Evolutionary conservation across 2,888 invertebrate genomes (phyloP), one percentile per base, ranked within the genome.

Genomic region (Heliothis peltigera): DNA sequence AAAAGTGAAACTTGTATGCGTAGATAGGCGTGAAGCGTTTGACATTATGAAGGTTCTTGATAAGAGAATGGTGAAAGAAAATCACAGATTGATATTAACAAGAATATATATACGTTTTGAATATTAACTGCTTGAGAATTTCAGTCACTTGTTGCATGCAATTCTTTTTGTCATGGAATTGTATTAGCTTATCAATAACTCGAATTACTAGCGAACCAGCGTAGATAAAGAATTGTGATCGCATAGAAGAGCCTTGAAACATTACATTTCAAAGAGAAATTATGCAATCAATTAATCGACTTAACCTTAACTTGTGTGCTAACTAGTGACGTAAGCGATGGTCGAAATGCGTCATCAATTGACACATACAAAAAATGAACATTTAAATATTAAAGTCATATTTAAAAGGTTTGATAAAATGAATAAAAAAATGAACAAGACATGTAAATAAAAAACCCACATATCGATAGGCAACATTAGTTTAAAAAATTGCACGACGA

Each of bases 401-500:
- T 39, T 39, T 39, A n/a, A 52, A 35, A 48, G 21, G 19, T 64
- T 44, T 53, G 25, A 7, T 18, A 51, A 35, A 47, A 63, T 12
- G 42, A 32, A 39, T 35, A 54, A 47, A 54, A 47, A 7, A 58
- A 64, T 3, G 18, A 1, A 42, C 58, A 56, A 62, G 49, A 15
- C 25, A 32, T 3, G 22, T 19, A 51, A 48, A 61, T 53, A 42
- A 52, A n/a, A 63, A 61, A 59, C 52, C 48, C 21, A 58, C 48
- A 56, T 42, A 58, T 66, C 66, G 55, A 77, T 77, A 72, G 59
- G 35, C 52, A 48, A 75, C 75, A 79, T 81, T 80, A 81, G 81
- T 82, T 84, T 81, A 75, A 78, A 83, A 85, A 83, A 82, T 75
- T 73, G 72, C 76, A 65, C 72, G 58, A 53, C 58, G 73, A 77